These are phyloP conservation scores for Aselliscus stoliczkanus DNA, from an alignment of 2,797 vertebrate genomes.

Conservation along the genomic window DNA sequence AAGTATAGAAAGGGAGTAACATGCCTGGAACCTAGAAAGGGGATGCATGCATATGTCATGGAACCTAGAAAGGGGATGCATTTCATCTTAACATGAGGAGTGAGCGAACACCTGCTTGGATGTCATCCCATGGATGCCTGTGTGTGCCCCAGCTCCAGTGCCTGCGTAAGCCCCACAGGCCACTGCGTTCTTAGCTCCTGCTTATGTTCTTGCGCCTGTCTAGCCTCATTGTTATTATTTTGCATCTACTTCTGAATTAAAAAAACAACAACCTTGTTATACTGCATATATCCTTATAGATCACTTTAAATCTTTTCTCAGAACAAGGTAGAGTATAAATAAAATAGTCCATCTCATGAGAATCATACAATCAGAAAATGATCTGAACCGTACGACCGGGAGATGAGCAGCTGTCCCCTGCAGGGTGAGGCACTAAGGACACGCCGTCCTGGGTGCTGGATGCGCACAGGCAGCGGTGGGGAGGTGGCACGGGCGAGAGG, in stretches of 20 bases:
- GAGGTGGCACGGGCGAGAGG: accelerated
- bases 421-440: background rate
- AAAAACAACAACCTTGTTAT: background rate
- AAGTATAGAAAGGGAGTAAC: too few relatives aligned
- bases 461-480: too few relatives aligned
- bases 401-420: background rate
- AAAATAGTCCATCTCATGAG: background rate
- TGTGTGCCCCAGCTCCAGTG: background rate
- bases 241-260: background rate
- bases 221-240: background rate
- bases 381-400: background rate
- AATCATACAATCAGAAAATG: background rate
- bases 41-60: accelerated
- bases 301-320: background rate
- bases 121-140: accelerated
- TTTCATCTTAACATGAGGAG: background rate
- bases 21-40: too few relatives aligned
- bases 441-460: accelerated
- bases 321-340: background rate
- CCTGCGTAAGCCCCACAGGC: too few relatives aligned
- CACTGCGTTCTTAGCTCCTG: accelerated
- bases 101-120: accelerated
- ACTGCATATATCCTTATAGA: background rate
- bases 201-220: background rate
- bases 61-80: background rate